Conservation (phyloP, 2,888 invertebrate species). For the Cantharis lateralis region DNA sequence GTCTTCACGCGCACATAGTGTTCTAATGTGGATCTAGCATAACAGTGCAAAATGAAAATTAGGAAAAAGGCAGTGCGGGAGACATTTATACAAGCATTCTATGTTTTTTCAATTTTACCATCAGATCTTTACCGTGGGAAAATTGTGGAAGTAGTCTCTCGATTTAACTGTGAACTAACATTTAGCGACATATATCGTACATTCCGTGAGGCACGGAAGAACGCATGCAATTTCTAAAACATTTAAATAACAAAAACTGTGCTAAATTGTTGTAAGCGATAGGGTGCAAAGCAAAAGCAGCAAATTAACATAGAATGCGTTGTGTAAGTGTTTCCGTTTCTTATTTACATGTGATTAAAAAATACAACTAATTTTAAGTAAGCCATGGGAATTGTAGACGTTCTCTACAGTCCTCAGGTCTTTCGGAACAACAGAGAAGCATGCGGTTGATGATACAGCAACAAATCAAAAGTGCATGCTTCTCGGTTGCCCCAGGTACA, state of each 20-base stretch:
- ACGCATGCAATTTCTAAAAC: background rate
- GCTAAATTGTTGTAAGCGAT: conserved; percentile 40
- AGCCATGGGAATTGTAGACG: background rate
- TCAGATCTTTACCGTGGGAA: background rate
- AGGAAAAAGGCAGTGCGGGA: conserved; percentile 48
- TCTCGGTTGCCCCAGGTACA: too few relatives aligned
- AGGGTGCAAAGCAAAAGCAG: conserved; percentile 50
- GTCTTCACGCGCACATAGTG: conserved; percentile 63
- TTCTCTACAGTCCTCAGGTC: background rate
- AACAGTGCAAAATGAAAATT: conserved; percentile 50
- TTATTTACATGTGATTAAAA: background rate
- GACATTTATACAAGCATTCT: conserved; percentile 51
- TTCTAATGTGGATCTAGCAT: conserved; percentile 58
- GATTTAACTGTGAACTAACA: background rate
- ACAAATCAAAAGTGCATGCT: too few relatives aligned
- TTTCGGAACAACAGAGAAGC: background rate
- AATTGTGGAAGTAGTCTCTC: background rate
- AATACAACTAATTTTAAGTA: background rate
- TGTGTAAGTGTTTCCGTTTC: conserved; percentile 44
- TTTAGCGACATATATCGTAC: background rate
- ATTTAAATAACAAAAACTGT: conserved; percentile 25
- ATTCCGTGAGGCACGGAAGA: background rate
- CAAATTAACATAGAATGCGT: conserved; percentile 53
- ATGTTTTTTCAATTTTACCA: conserved; percentile 37
- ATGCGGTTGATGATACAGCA: too few relatives aligned